Evolutionary conservation across 2,113 vertebrate species (phyloP), one percentile per base, ranked within the genome.

Genomic region (Parus major): DNA sequence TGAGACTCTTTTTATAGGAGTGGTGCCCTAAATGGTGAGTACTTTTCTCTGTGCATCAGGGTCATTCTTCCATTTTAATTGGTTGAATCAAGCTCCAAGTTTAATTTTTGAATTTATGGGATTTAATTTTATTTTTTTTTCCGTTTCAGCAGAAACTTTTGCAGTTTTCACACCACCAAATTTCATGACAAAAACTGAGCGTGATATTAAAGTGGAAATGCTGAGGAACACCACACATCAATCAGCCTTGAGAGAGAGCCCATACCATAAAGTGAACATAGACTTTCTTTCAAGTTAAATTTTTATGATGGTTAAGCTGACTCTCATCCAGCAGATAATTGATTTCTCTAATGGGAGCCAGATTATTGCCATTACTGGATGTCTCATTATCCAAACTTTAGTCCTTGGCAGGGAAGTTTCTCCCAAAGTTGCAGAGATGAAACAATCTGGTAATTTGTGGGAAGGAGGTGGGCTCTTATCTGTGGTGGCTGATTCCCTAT

Each of bases 1-100:
- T 92, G 94, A 94, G 92, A 96, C 82, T 88, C 82, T 80, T 88
- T 88, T 92, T 92, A 83, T 90, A 94, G 82, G 70, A 95, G 71
- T 47, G 15, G 25, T 92, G 72, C 86, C 90, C 93, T 90, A 94
- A 93, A 83, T 75, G 76, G 60, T 1, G n/a, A 86, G 52, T 86
- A 42, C 71, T 92, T 90, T 88, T 93, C 64, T 82, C 72, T 96
- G 0, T n/a, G 3, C 76, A 91, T 85, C 79, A 71, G 36, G 93
- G 90, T 96, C 76, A 90, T 70, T 68, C 42, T 93, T 82, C 76
- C 61, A 4, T 44, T 90, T 88, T 86, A 73, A 90, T 81, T 92
- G 71, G 22, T 86, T 63, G 49, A 92, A 73, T 82, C 33, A 49
- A 94, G 25, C 61, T 84, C 63, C 44, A 15, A 59, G 31, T 84